Evolutionary conservation across 2,888 invertebrate genomes (phyloP), one percentile per base, ranked within the genome.

Genomic region (Gasteruption jaculator): DNA sequence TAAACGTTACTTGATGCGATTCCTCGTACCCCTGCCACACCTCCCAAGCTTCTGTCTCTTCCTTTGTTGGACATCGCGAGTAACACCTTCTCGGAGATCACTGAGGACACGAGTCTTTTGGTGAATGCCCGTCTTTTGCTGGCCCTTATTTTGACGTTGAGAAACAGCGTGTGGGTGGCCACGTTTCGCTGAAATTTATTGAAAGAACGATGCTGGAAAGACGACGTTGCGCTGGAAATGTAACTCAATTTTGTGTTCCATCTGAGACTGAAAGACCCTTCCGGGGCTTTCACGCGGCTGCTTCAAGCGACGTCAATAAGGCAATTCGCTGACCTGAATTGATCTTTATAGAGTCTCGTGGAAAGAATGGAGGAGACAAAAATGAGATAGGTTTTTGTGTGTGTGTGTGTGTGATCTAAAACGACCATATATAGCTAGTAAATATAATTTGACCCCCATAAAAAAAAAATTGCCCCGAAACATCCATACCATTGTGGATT

Each of bases 301-400:
- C 50, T 57, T n/a, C n/a, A n/a, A n/a, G n/a, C n/a, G n/a, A n/a
- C 59, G 61, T 66, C 69, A 69, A 69, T 69, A 69, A 68, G 67
- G 66, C 68, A 67, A 69, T 69, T 68, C 61, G 57, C 59, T 63
- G 63, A 60, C 60, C 64, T 53, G 59, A 66, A 68, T 68, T 66
- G 68, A 63, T 58, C 63, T 56, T 58, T 54, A n/a, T n/a, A n/a
- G n/a, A n/a, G n/a, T n/a, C n/a, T n/a, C 46, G 18, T 35, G 43
- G 41, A 27, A 49, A 52, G 49, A 56, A 54, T 54, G n/a, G n/a
- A n/a, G n/a, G n/a, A n/a, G n/a, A n/a, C n/a, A n/a, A n/a, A n/a
- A n/a, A n/a, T n/a, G n/a, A n/a, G n/a, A n/a, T n/a, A n/a, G n/a
- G n/a, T n/a, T n/a, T n/a, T n/a, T n/a, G n/a, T n/a, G n/a, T n/a